phyloP scores from a whole-genome alignment of 2,113 vertebrate genomes.

The Pseudorectes ferrugineus region DNA sequence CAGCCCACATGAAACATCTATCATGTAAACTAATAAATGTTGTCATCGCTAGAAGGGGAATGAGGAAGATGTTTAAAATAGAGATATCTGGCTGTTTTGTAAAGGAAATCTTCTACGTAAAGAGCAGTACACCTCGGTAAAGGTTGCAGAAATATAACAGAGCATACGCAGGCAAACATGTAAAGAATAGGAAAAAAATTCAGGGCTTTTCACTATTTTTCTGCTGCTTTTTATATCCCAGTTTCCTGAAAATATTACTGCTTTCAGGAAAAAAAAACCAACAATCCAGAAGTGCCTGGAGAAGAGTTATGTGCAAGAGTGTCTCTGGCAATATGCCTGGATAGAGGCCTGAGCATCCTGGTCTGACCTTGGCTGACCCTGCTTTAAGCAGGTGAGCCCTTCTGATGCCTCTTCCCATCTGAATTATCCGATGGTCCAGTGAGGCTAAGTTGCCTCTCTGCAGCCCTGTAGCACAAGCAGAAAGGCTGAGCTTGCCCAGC shows the following conservation, averaged over 20 bases:
- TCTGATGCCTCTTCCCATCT: not conserved
- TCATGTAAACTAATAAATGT: not conserved
- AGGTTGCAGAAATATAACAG: not conserved
- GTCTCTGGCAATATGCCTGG: not conserved
- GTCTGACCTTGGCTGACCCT: not conserved
- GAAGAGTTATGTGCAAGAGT: not conserved
- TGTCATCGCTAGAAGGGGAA: not conserved
- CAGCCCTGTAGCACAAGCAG: not conserved
- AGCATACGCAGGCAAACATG: not conserved
- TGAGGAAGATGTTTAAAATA: not conserved
- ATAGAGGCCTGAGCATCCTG: not conserved
- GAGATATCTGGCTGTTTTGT: not conserved
- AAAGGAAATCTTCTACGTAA: not conserved
- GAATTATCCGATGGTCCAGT: rapidly evolving
- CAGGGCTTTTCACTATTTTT: not conserved
- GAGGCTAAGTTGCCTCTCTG: not conserved
- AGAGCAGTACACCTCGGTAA: not conserved
- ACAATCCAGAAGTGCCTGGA: not conserved
- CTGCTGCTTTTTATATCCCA: not conserved
- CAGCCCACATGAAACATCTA: not conserved
- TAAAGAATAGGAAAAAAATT: not conserved
- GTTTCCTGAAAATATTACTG: not conserved
- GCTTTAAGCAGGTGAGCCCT: not conserved
- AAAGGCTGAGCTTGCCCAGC: not conserved
- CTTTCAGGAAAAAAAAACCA: not conserved